Percentiles rank a stretch among this genome's conserved stretches.
These are phyloP conservation scores for Tympanuchus pallidicinctus DNA, from an alignment of 2,113 vertebrate species.

Conservation along the genomic window DNA sequence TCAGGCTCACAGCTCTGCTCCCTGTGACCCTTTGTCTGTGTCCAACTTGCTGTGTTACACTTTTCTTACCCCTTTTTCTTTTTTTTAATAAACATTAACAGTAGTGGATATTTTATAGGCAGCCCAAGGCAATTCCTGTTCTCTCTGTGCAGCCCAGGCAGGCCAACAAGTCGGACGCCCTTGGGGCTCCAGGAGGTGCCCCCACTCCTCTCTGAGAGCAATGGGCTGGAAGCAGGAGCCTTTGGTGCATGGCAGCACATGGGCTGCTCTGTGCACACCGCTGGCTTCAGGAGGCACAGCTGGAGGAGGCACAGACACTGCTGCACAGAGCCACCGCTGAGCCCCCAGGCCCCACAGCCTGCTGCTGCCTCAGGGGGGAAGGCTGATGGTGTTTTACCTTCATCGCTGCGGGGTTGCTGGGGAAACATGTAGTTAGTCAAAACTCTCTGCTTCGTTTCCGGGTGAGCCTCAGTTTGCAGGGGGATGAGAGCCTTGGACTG, in stretches of 20 bases:
- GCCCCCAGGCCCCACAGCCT: accelerated
- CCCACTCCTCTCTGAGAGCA: no score
- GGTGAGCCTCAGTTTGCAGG: constrained; percentile 97
- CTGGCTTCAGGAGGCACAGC: not conserved
- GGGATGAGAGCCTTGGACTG: constrained; percentile 99
- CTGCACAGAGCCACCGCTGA: accelerated
- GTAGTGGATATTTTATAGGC: no score
- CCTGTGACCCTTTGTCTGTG: no score
- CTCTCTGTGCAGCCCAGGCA: no score
- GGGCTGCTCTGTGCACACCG: accelerated
- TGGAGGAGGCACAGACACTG: not conserved
- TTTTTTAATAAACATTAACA: no score
- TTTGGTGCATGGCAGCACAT: accelerated
- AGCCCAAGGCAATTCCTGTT: not conserved
- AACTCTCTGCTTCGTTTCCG: constrained; percentile 97
- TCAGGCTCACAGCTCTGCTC: not conserved
- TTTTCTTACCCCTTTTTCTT: no score
- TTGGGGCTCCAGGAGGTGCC: no score
- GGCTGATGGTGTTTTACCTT: constrained; percentile 80
- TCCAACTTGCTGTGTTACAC: no score
- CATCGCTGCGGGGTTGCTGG: constrained; percentile 95
- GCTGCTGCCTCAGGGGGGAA: no score
- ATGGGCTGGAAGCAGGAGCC: not conserved
- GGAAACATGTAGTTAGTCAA: constrained; percentile 99
- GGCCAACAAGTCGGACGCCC: no score